phyloP scores from a whole-genome alignment of 2,797 vertebrate species.

The Scleropages formosus region DNA sequence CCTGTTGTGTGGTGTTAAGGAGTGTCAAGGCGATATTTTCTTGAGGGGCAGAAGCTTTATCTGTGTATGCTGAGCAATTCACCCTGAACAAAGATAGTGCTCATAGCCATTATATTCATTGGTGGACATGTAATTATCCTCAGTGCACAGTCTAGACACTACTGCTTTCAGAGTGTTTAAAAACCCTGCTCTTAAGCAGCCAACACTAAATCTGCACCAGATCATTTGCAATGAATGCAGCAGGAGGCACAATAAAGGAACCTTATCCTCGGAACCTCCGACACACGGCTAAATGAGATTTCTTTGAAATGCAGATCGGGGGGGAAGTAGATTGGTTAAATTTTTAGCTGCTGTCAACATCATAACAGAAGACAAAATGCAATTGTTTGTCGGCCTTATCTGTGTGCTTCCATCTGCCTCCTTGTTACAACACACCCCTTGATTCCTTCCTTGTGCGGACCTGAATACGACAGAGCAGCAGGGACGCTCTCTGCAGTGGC shows the following conservation, averaged over 20 bases:
- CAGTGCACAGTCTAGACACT: conserved; percentile 94
- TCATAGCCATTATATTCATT: conserved; percentile 90
- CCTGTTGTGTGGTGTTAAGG: conserved; percentile 56
- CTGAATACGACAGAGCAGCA: conserved; percentile 99
- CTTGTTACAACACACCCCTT: conserved; percentile 98
- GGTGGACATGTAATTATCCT: conserved; percentile 98
- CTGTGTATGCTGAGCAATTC: conserved; percentile 83
- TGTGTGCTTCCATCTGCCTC: conserved; percentile 98
- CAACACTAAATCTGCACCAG: conserved; percentile 94
- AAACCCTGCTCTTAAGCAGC: conserved; percentile 80
- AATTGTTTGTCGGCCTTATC: conserved; percentile 98
- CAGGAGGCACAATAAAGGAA: conserved; percentile 97
- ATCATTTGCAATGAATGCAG: conserved; percentile 99
- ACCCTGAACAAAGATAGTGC: conserved; percentile 89
- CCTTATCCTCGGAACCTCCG: conserved; percentile 82
- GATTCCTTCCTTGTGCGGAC: conserved; percentile 99
- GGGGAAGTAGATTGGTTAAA: conserved; percentile 99
- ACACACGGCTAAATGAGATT: conserved; percentile 98
- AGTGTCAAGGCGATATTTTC: conserved; percentile 71
- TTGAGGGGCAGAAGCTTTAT: conserved; percentile 70
- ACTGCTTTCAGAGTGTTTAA: conserved; percentile 97
- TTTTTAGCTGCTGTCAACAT: conserved; percentile 99
- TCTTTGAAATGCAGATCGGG: conserved; percentile 99
- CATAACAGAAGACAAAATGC: conserved; percentile 99
- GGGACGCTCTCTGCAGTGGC: conserved; percentile 98